Conservation (phyloP, 2,797 vertebrate species). For the Pipistrellus kuhlii region DNA sequence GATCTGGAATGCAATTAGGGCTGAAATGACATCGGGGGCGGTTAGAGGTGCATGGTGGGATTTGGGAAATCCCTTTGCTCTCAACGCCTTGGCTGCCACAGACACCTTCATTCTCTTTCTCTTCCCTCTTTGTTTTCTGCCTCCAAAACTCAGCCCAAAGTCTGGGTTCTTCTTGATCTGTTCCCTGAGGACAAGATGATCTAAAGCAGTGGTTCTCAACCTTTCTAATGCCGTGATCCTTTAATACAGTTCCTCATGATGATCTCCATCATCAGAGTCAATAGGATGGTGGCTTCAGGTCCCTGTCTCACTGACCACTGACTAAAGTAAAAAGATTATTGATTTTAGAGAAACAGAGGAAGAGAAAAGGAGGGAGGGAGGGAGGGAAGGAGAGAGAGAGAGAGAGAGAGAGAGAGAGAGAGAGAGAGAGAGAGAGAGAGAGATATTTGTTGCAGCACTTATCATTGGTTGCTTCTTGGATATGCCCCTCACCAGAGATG, state of each 20-base stretch:
- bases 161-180: not conserved
- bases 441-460: not conserved
- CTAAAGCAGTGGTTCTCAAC: too few species aligned
- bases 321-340: not conserved
- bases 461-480: not conserved
- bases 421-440: too few species aligned
- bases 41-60: not conserved
- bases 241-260: too few species aligned
- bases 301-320: not conserved
- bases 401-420: too few species aligned
- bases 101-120: not conserved
- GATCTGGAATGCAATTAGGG: not conserved
- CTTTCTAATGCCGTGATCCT: too few species aligned
- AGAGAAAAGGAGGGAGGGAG: too few species aligned
- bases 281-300: not conserved
- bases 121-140: not conserved
- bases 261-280: not conserved
- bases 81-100: not conserved
- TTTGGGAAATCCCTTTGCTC: not conserved
- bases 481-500: not conserved
- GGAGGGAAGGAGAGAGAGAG: too few species aligned
- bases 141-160: not conserved
- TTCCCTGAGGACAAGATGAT: not conserved
- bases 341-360: not conserved
- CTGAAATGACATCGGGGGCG: not conserved